Conservation (phyloP, 2,113 vertebrate genomes). For the Anarrhichthys ocellatus region DNA sequence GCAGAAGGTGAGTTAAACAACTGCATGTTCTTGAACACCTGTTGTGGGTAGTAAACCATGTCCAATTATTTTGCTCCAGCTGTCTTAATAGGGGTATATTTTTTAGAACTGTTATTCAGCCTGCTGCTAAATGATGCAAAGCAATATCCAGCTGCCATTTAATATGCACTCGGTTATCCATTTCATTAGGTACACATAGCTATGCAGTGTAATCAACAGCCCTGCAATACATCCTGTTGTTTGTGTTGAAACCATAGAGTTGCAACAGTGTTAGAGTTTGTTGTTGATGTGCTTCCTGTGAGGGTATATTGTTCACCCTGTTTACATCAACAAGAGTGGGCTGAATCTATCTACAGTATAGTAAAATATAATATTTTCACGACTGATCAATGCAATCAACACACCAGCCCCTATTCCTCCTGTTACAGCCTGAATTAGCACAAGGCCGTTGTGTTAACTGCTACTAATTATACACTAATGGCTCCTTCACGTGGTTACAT, state of each 20-base stretch:
- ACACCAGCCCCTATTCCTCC: neutral
- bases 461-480: neutral
- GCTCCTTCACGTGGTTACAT: neutral
- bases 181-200: neutral
- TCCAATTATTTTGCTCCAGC: neutral
- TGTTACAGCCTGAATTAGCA: neutral
- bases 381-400: neutral
- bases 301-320: neutral
- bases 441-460: neutral
- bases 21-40: neutral
- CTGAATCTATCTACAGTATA: neutral
- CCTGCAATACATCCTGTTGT: neutral
- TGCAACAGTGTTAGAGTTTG: neutral
- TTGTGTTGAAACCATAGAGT: neutral
- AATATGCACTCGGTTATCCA: neutral
- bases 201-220: neutral
- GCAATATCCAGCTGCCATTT: neutral
- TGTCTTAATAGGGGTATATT: neutral
- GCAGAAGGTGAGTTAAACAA: slow-evolving; percentile 82
- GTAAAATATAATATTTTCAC: neutral
- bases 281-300: neutral
- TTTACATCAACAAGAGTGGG: neutral
- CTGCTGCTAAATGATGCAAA: neutral
- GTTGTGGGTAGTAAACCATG: neutral
- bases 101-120: no score